These are phyloP conservation scores for Idaea straminata DNA, from an alignment of 2,888 invertebrate genomes.

Conservation along the genomic window DNA sequence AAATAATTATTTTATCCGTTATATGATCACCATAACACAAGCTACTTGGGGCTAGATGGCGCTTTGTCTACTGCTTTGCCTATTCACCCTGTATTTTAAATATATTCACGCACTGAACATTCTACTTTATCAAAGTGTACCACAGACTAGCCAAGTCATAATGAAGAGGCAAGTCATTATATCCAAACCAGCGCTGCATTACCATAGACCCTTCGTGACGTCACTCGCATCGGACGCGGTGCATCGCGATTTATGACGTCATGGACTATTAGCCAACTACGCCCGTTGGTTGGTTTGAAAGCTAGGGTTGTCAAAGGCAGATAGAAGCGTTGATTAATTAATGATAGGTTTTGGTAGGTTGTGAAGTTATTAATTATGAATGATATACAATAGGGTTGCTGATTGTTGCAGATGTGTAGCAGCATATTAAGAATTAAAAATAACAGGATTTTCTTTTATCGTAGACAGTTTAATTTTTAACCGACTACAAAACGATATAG, in stretches of 20 bases:
- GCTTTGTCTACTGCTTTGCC: no score
- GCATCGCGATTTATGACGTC: slow-evolving; percentile 54
- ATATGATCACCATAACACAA: no score
- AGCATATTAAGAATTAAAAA: no score
- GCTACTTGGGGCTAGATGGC: no score
- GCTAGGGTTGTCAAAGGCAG: slow-evolving; percentile 10
- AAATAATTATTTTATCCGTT: no score
- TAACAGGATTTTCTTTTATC: no score
- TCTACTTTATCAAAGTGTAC: no score
- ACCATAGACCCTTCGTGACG: slow-evolving; percentile 29
- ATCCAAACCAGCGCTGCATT: slow-evolving; percentile 2
- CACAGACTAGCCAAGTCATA: not conserved
- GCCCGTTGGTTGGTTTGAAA: slow-evolving; percentile 20
- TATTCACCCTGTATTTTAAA: no score
- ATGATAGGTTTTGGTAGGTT: not conserved
- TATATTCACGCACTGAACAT: no score
- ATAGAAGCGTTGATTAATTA: slow-evolving; percentile 8
- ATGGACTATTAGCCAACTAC: slow-evolving; percentile 49
- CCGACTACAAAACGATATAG: no score
- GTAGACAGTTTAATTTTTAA: no score
- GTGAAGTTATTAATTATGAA: not conserved
- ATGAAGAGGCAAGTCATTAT: not conserved
- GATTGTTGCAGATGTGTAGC: not conserved
- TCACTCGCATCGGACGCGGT: slow-evolving; percentile 32
- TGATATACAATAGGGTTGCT: not conserved